phyloP scores from a whole-genome alignment of 2,888 invertebrate species.

The Lasioglossum zephyrum region DNA sequence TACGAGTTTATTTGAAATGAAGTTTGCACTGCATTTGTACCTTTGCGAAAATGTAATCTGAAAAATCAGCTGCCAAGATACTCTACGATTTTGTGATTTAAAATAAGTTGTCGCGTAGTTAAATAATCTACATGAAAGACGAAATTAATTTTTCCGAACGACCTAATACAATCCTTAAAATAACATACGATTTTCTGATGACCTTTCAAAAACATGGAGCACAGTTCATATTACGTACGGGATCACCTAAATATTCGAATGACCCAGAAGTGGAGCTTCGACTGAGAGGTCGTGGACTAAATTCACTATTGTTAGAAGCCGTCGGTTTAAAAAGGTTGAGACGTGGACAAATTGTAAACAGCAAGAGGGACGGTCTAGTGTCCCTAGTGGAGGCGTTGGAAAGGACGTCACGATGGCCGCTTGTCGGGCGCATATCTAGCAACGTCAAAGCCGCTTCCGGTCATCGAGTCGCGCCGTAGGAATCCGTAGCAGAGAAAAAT shows the following conservation, averaged over 20 bases:
- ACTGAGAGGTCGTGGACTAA: background rate
- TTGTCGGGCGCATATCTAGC: background rate
- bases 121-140: too few species aligned
- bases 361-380: background rate
- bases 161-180: too few species aligned
- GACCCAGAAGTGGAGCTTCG: background rate
- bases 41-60: too few species aligned
- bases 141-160: too few species aligned
- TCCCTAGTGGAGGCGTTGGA: too few species aligned
- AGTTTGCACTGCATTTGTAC: too few species aligned
- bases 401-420: background rate
- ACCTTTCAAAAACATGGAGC: background rate
- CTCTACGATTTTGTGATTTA: too few species aligned
- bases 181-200: too few species aligned
- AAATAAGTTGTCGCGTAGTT: too few species aligned
- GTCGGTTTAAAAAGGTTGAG: background rate
- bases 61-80: too few species aligned
- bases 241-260: background rate
- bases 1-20: too few species aligned
- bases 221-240: background rate
- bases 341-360: background rate
- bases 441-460: constrained; percentile 10
- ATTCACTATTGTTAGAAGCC: background rate
- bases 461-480: background rate
- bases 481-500: constrained; percentile 18